Evolutionary conservation across 1,140 invertebrate genomes (phyloP).

Genomic region (Lordiphosa stackelbergi): DNA sequence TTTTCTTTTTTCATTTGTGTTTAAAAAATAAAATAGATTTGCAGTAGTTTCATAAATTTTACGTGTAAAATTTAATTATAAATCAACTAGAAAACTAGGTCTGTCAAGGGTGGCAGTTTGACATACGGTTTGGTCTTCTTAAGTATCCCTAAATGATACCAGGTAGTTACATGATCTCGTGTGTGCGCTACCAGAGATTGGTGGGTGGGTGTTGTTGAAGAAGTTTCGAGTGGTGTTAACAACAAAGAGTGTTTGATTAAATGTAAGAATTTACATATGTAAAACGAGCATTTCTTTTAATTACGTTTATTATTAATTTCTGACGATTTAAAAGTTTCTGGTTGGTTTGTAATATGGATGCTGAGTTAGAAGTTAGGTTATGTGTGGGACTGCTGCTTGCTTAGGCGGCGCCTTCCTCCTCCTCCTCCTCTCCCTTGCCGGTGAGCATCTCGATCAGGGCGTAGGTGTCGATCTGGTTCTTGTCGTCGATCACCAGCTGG

Average conservation of each 20-base stretch:
- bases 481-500: conserved; percentile 95
- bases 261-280: conserved; percentile 70
- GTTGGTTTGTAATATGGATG: conserved; percentile 63
- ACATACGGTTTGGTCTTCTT: conserved; percentile 42
- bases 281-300: conserved; percentile 76
- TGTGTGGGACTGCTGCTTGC: conserved; percentile 46
- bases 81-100: conserved; percentile 73
- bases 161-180: conserved; percentile 35
- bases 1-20: conserved; percentile 45
- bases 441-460: conserved; percentile 92
- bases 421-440: conserved; percentile 87
- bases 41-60: conserved; percentile 69
- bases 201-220: conserved; percentile 48
- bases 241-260: conserved; percentile 57
- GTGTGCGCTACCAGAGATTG: conserved; percentile 49
- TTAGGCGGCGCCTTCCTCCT: conserved; percentile 82
- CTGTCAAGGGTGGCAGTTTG: conserved; percentile 56
- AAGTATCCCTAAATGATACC: conserved; percentile 60
- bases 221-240: conserved; percentile 51
- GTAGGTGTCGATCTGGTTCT: conserved; percentile 93
- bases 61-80: conserved; percentile 75
- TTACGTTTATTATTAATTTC: conserved; percentile 73
- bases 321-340: conserved; percentile 63
- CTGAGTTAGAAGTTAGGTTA: conserved; percentile 75
- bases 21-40: conserved; percentile 70